Evolutionary conservation across 2,797 vertebrate species (phyloP).

Genomic region (Siniperca obscura): DNA sequence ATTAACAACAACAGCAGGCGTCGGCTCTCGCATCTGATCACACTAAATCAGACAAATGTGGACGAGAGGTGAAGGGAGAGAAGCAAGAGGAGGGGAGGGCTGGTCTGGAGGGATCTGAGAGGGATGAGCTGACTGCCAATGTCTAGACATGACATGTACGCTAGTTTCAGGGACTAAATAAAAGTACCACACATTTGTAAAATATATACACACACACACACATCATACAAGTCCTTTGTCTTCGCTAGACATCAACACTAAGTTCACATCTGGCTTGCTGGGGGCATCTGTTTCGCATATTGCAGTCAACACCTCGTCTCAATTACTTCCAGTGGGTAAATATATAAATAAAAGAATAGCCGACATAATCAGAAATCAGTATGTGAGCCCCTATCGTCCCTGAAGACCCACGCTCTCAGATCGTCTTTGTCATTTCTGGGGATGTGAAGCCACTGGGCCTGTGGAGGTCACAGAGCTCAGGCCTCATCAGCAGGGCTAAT

Average conservation of each 20-base stretch:
- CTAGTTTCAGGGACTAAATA: conserved; percentile 44
- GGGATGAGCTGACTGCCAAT: conserved; percentile 72
- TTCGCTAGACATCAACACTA: conserved; percentile 36
- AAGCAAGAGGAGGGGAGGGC: conserved; percentile 66
- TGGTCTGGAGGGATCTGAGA: conserved; percentile 60
- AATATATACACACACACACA: conserved; percentile 21
- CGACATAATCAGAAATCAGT: conserved; percentile 78
- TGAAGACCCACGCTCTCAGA: conserved; percentile 69
- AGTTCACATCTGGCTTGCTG: conserved; percentile 79
- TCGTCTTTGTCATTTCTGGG: conserved; percentile 80
- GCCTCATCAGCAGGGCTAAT: conserved; percentile 95
- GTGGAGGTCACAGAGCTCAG: conserved; percentile 91
- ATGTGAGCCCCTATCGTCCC: conserved; percentile 70
- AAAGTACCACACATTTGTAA: conserved; percentile 42
- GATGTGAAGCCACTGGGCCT: conserved; percentile 82
- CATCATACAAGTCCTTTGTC: conserved; percentile 49
- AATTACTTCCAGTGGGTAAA: conserved; percentile 68
- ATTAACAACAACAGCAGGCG: conserved; percentile 93
- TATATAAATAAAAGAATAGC: conserved; percentile 74
- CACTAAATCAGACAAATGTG: conserved; percentile 97
- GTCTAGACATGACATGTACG: conserved; percentile 40
- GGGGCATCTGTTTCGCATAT: conserved; percentile 63
- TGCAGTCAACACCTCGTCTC: conserved; percentile 70
- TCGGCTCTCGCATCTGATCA: conserved; percentile 98
- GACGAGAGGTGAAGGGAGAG: conserved; percentile 91